Evolutionary conservation across 2,113 vertebrate genomes (phyloP).

Genomic region (Atherinomorus stipes): DNA sequence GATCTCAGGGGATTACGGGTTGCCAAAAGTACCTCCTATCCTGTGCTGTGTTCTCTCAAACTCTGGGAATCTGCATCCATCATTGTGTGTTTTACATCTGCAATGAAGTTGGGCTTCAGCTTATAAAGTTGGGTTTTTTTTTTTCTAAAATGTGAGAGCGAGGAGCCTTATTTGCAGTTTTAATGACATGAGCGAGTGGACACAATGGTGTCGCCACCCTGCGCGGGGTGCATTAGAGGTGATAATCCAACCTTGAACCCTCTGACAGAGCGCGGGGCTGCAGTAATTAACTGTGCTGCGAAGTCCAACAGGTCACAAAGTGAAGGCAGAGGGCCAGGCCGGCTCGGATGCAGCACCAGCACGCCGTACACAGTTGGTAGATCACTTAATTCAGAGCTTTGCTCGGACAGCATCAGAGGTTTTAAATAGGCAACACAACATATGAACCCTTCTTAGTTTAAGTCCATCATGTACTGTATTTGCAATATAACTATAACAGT

Average conservation of each 20-base stretch:
- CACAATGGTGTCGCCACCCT: conserved; percentile 12
- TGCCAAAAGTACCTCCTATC: conserved; percentile 67
- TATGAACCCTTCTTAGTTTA: conserved; percentile 7
- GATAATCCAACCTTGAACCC: conserved; percentile 70
- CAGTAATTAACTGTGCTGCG: conserved; percentile 59
- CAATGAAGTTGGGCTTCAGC: background rate
- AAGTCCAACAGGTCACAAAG: conserved; percentile 55
- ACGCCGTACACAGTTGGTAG: conserved; percentile 49
- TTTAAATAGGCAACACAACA: conserved; percentile 49
- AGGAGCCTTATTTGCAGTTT: conserved; percentile 15
- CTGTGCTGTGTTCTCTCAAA: conserved; percentile 36
- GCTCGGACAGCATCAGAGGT: conserved; percentile 53
- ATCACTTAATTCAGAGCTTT: conserved; percentile 70
- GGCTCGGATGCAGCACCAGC: conserved; percentile 30
- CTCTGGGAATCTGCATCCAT: conserved; percentile 37
- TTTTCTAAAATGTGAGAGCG: conserved; percentile 33
- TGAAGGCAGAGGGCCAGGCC: conserved; percentile 27
- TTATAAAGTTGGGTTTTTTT: conserved; percentile 29
- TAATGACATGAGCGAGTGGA: conserved; percentile 37
- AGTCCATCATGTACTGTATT: conserved; percentile 11
- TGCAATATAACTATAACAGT: background rate
- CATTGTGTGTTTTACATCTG: background rate
- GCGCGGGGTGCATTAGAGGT: conserved; percentile 48
- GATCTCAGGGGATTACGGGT: conserved; percentile 69
- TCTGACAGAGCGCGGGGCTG: conserved; percentile 49